Base-by-base conservation (phyloP, 53 echinoderm and acorn worm genomes). In the Apostichopus leukothele region DNA sequence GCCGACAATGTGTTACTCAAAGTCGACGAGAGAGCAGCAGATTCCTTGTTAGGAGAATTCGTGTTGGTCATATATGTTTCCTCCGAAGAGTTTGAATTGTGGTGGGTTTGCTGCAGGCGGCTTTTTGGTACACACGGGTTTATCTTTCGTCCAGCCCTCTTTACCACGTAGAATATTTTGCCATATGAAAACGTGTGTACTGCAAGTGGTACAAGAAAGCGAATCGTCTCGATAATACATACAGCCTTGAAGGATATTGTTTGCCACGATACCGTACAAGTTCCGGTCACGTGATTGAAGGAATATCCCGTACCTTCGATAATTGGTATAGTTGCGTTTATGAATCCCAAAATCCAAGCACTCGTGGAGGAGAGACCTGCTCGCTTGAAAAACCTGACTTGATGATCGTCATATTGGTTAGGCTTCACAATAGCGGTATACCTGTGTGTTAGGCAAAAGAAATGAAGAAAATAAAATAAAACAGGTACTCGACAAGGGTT, bases 381-480 rank as follows among this genome's bases (percentile, higher is more conserved):
- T 25, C 92, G 86, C 50, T 83, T 39, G 1, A 75, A 75, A 51
- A 88, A 83, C 67, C 88, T 88, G 75, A 76, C 74, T 9, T 91
- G 83, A 51, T 88, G 91, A 21, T 91, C 63, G 4, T 63, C 63
- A 16, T 19, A 89, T 50, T 92, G 86, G 1, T 76, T 60, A 11
- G 89, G 87, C 20, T 77, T 92, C 79, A 92, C 92, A 11, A 92
- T 92, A 39, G 92, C 92, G 6, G 89, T 60, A 60, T 89, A 86
- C 73, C 92, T 92, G 86, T 83, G 39, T n/a, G 22, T 6, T 0
- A 66, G 21, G 59, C 25, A 60, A 83, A 67, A 84, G 22, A 20
- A 63, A 63, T 13, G 63, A 39, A 39, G 3, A 27, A 39, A 39
- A 39, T 25, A 39, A 39, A 39, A 39, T 39, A 39, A 39, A 39